Evolutionary conservation across 2,113 vertebrate genomes (phyloP), one percentile per base, ranked within the genome.

Genomic region (Ranitomeya imitator): DNA sequence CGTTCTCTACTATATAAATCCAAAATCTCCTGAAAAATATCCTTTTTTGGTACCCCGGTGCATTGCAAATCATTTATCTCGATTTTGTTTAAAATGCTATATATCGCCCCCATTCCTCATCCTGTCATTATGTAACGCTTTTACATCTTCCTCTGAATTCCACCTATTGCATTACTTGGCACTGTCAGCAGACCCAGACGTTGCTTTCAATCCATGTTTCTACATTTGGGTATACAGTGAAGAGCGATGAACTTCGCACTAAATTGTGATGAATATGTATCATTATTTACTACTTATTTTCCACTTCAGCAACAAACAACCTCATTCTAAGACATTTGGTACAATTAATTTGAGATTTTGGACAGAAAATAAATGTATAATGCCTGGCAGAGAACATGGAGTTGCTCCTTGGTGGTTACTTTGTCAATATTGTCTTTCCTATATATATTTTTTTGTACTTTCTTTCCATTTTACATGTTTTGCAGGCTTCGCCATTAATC

Each of bases 111-210:
- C 77, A 87, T 80, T 52, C 51, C 52, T 87, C 86, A 87, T 59
- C n/a, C 63, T 80, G 77, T 87, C 86, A 87, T 71, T 80, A 67
- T 80, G 78, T 80, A 80, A 80, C 59, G 57, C 60, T 79, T 79
- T 78, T 79, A 86, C 60, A 80, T 87, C 76, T 87, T 79, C 86
- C 76, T 87, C 61, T 69, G 4, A 67, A 86, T 86, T 86, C 61
- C 85, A 79, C 85, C 76, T 81, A 69, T 87, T 87, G 77, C 80
- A 79, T 87, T 80, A 71, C 86, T 87, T 87, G 86, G 86, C 86
- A 69, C 69, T 65, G 60, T 71, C 85, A 79, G 73, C 18, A 18
- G 37, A 86, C 18, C 45, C 77, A 87, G 78, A 71, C 77, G 12
- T 87, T 80, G 51, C 21, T 65, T 18, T 87, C 86, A 80, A 87